Evolutionary conservation across 2,797 vertebrate species (phyloP).

Genomic region (Rousettus madagascariensis): DNA sequence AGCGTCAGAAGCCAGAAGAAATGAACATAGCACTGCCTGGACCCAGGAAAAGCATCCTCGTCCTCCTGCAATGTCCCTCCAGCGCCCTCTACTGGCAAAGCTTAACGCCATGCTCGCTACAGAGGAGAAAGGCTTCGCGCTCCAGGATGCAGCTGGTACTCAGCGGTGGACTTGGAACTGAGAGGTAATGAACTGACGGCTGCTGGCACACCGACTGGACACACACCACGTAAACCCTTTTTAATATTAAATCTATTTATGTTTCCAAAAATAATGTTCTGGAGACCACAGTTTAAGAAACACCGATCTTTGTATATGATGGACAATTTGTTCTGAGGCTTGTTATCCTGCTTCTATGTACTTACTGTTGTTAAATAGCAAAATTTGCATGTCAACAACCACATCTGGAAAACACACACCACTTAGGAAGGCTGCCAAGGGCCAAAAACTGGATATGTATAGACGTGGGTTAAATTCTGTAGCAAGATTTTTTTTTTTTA

Average conservation of each 20-base stretch:
- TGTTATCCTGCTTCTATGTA: background rate
- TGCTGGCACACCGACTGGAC: background rate
- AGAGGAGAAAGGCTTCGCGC: background rate
- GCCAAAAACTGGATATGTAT: background rate
- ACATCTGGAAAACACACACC: background rate
- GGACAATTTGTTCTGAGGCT: background rate
- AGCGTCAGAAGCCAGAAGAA: background rate
- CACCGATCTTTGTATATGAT: background rate
- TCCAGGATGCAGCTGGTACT: background rate
- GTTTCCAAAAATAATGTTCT: background rate
- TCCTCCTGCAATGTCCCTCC: background rate
- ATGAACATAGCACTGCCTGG: background rate
- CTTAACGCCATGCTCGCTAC: background rate
- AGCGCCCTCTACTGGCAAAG: slow-evolving; percentile 28
- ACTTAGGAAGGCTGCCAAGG: background rate
- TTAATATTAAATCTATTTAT: background rate
- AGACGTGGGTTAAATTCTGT: background rate
- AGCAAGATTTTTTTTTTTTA: background rate
- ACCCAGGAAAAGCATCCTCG: background rate
- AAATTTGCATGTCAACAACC: background rate
- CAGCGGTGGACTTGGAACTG: background rate
- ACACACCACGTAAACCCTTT: background rate
- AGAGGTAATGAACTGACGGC: background rate
- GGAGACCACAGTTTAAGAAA: background rate
- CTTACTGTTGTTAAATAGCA: background rate